Conservation (phyloP, 2,888 invertebrate species). For the Epinotia nisella region DNA sequence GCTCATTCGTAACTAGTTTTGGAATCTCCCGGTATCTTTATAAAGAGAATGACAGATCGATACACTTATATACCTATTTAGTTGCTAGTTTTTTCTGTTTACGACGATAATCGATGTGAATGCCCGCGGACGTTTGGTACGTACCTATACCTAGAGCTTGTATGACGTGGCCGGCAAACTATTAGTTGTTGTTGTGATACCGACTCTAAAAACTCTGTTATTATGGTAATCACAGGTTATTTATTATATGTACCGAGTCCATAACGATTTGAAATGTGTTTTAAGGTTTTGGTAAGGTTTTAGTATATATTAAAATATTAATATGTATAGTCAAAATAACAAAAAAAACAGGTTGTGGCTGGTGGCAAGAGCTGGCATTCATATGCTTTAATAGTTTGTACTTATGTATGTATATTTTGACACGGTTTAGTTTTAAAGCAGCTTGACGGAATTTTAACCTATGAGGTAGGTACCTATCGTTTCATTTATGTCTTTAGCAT, state of each 20-base stretch:
- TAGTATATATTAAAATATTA: neutral
- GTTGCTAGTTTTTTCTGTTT: slow-evolving; percentile 23
- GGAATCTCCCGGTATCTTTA: slow-evolving; percentile 18
- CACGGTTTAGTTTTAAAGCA: neutral
- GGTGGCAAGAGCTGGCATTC: too few relatives aligned
- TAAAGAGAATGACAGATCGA: slow-evolving; percentile 12
- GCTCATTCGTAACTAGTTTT: slow-evolving; percentile 20
- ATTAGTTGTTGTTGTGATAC: slow-evolving; percentile 25
- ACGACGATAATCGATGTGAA: slow-evolving; percentile 32
- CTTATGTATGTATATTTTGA: neutral
- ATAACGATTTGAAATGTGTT: slow-evolving; percentile 3
- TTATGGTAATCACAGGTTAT: slow-evolving; percentile 33
- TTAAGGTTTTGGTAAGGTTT: neutral
- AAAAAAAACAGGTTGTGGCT: neutral
- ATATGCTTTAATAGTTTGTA: too few relatives aligned
- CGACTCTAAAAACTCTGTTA: slow-evolving; percentile 18
- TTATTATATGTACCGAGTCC: slow-evolving; percentile 16
- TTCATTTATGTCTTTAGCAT: neutral
- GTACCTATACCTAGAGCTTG: slow-evolving; percentile 27
- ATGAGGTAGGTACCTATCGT: neutral
- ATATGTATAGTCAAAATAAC: neutral
- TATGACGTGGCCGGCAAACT: slow-evolving; percentile 31
- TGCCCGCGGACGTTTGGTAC: slow-evolving; percentile 28
- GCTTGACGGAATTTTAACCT: neutral
- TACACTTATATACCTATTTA: slow-evolving; percentile 12